Conservation (phyloP, 2,797 vertebrate genomes). For the Threskiornis aethiopicus region DNA sequence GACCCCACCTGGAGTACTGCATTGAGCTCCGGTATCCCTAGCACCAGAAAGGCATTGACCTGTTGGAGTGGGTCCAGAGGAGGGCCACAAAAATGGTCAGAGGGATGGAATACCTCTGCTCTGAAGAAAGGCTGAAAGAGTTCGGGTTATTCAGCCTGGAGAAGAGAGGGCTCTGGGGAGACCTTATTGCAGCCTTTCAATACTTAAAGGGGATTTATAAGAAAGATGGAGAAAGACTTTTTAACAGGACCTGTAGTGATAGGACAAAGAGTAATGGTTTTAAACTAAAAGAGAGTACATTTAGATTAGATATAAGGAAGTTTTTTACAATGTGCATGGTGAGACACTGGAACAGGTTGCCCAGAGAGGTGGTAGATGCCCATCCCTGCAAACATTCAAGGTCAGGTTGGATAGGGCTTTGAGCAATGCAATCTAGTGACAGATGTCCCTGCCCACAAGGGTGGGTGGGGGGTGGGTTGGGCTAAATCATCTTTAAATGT, state of each 20-base stretch:
- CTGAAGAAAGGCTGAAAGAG: fast-evolving
- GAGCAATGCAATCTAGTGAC: not conserved
- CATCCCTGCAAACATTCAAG: not conserved
- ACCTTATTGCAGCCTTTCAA: not conserved
- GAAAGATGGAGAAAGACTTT: not conserved
- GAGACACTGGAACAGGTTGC: not conserved
- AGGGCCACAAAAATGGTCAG: not conserved
- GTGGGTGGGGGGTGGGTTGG: not conserved
- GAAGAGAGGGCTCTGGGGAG: not conserved
- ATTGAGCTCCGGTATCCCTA: not conserved
- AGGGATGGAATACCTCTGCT: not conserved
- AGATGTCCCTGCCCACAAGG: too few species aligned
- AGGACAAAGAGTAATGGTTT: not conserved
- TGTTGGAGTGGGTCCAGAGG: fast-evolving
- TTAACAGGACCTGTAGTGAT: not conserved
- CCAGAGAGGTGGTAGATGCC: too few species aligned
- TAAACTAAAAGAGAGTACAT: not conserved
- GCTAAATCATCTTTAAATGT: not conserved
- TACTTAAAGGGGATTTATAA: not conserved
- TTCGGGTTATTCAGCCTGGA: not conserved
- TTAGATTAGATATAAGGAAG: not conserved
- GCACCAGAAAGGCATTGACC: not conserved
- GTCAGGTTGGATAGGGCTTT: not conserved
- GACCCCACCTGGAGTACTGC: not conserved
- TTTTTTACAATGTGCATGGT: not conserved